These are phyloP conservation scores for Pammene aurita DNA, from an alignment of 2,888 invertebrate genomes.

Conservation along the genomic window DNA sequence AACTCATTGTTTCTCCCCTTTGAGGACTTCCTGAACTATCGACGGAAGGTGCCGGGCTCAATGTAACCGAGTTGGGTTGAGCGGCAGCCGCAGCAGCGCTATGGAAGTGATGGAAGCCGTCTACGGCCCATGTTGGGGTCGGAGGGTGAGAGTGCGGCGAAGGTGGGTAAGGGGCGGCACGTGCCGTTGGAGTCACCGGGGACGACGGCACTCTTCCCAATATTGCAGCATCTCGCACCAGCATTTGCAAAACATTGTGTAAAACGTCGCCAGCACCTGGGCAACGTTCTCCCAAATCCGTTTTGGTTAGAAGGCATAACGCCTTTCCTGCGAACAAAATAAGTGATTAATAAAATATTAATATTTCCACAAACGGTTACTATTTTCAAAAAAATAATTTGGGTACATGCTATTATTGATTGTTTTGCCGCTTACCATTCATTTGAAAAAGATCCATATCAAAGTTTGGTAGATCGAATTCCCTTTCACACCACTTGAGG, in stretches of 20 bases:
- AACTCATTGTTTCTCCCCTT: slow-evolving; percentile 83
- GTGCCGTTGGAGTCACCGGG: slow-evolving; percentile 92
- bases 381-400: too few species aligned
- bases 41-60: slow-evolving; percentile 95
- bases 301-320: slow-evolving; percentile 93
- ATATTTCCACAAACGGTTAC: neutral
- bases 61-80: slow-evolving; percentile 94
- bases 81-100: slow-evolving; percentile 83
- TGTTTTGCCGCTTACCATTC: slow-evolving; percentile 87
- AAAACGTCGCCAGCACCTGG: slow-evolving; percentile 97
- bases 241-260: slow-evolving; percentile 95
- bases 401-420: slow-evolving; percentile 7
- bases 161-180: slow-evolving; percentile 87
- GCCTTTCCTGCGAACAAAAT: slow-evolving; percentile 88
- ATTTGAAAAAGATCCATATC: slow-evolving; percentile 97
- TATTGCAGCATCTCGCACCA: slow-evolving; percentile 91
- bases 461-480: slow-evolving; percentile 95
- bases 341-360: slow-evolving; percentile 16
- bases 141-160: slow-evolving; percentile 92
- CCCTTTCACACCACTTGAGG: slow-evolving; percentile 95
- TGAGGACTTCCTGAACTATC: slow-evolving; percentile 95
- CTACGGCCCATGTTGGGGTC: slow-evolving; percentile 89
- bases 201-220: slow-evolving; percentile 91
- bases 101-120: slow-evolving; percentile 84
- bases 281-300: slow-evolving; percentile 94